A percentile compares a stretch with the other conserved stretches of the same genome.
Conservation (phyloP, 2,888 invertebrate species). For the Nephrotoma appendiculata region DNA sequence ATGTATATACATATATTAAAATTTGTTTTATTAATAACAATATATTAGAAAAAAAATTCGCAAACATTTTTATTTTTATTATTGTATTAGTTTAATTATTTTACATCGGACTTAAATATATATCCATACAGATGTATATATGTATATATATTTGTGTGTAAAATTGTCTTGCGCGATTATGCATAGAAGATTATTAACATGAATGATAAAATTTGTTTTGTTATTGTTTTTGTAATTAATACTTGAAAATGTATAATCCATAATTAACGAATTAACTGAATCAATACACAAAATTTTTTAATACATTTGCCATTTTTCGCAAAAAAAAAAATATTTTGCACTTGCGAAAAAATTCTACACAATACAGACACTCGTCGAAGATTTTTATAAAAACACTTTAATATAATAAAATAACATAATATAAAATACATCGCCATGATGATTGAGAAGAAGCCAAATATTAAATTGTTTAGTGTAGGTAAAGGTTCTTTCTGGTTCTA, state of each 20-base stretch:
- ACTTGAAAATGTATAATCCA: background rate
- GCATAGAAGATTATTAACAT: conserved; percentile 1
- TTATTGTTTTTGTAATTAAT: conserved; percentile 1
- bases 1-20: background rate
- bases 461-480: background rate
- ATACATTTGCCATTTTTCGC: background rate
- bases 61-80: background rate
- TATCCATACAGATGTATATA: background rate
- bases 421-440: background rate
- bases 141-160: background rate
- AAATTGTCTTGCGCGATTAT: background rate
- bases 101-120: background rate
- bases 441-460: background rate
- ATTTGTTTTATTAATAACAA: background rate
- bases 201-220: conserved; percentile 2
- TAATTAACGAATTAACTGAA: background rate
- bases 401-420: background rate
- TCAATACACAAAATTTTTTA: background rate
- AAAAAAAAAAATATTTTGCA: background rate
- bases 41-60: conserved; percentile 1
- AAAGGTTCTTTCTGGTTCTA: background rate
- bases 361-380: background rate
- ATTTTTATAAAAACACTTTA: background rate
- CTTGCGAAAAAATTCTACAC: background rate
- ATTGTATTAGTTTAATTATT: background rate